A percentile compares a stretch with the other conserved stretches of the same genome.
phyloP scores from a whole-genome alignment of 2,888 invertebrate species.

The Drosophila lacicola region DNA sequence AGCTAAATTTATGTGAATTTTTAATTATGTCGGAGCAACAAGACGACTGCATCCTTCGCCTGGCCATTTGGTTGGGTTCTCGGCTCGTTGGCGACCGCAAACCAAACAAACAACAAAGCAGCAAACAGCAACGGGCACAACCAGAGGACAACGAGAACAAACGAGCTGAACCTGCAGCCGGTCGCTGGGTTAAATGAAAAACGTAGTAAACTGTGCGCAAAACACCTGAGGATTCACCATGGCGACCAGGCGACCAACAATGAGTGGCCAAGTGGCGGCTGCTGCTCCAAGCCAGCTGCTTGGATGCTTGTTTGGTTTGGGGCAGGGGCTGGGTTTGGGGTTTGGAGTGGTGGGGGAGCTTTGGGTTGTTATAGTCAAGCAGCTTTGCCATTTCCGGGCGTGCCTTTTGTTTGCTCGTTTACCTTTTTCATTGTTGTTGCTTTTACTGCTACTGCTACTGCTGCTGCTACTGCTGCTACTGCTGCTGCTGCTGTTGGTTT shows the following conservation, averaged over 20 bases:
- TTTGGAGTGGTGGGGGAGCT: neutral
- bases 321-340: constrained; percentile 3
- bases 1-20: constrained; percentile 82
- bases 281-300: constrained; percentile 21
- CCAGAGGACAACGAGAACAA: constrained; percentile 38
- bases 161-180: constrained; percentile 53
- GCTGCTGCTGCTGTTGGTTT: constrained; percentile 46
- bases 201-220: constrained; percentile 79
- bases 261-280: constrained; percentile 76
- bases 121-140: constrained; percentile 36
- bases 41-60: constrained; percentile 48
- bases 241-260: constrained; percentile 69
- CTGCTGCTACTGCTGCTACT: constrained; percentile 5
- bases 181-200: constrained; percentile 76
- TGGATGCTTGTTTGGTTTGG: constrained; percentile 8
- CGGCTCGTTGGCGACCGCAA: constrained; percentile 54
- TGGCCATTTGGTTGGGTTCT: constrained; percentile 39
- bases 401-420: constrained; percentile 76
- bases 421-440: constrained; percentile 59
- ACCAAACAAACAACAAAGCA: constrained; percentile 52
- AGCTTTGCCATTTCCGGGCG: constrained; percentile 77
- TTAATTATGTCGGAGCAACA: constrained; percentile 73
- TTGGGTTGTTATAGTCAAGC: constrained; percentile 65
- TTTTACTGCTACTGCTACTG: constrained; percentile 3
- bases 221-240: constrained; percentile 83